Evolutionary conservation across 1,140 invertebrate species (phyloP), one percentile per base, ranked within the genome.

Genomic region (Drosophila subobscura): DNA sequence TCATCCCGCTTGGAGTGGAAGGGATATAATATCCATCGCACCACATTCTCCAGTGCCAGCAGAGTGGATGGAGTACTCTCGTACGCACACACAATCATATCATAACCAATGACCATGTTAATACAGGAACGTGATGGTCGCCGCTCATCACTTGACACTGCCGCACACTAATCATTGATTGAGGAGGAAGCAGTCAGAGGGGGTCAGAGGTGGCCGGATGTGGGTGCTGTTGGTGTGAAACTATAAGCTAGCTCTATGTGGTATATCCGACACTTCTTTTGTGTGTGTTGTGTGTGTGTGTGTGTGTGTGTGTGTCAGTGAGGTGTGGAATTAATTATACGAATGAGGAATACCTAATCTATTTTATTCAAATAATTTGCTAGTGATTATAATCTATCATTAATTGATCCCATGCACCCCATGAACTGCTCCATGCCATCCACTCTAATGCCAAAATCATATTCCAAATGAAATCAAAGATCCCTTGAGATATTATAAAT

Each of bases 61-160:
- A 8, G 29, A 8, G 12, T n/a, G 50, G 50, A 12, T 20, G 25
- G 37, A 54, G 23, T 23, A 33, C n/a, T n/a, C 71, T 3, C 16
- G n/a, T 51, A 57, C 67, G 52, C 56, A 55, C 60, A 64, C 54
- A 72, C 52, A 40, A 49, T 56, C 45, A 49, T 71, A 77, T 72
- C 75, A 66, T 74, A 71, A 64, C 65, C 78, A 83, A 83, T 83
- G 71, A 64, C 64, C 77, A 85, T 79, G 83, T 85, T 84, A 76
- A 83, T 65, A 70, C 72, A 66, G 33, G 73, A 54, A 74, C 64
- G 74, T 66, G 71, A 64, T 33, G 65, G 50, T 68, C 25, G 33
- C 33, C 42, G 29, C 49, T 67, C 65, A 54, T 66, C 61, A 47
- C 65, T 68, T 68, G 64, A 68, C 50, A 68, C 65, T 68, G 44